phyloP scores from a whole-genome alignment of 2,797 vertebrate species.

The Antrozous pallidus region DNA sequence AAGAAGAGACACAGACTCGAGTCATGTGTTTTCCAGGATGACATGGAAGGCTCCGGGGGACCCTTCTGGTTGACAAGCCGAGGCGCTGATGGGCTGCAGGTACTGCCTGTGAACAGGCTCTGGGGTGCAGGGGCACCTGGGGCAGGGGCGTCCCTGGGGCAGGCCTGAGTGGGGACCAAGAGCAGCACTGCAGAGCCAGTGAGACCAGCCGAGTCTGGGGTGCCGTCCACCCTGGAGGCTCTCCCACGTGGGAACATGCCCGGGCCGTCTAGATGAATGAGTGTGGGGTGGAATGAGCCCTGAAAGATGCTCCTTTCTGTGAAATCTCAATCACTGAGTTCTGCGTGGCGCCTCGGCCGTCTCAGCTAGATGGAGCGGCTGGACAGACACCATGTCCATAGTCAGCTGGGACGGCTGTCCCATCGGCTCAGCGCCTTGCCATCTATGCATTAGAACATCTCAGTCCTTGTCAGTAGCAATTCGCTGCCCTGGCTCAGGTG shows the following conservation, averaged over 20 bases:
- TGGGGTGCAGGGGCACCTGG: not conserved
- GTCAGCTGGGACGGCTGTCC: too few relatives aligned
- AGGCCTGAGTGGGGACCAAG: accelerated
- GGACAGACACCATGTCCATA: not conserved
- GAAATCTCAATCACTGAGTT: accelerated
- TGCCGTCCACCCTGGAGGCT: accelerated
- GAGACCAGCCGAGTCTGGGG: not conserved
- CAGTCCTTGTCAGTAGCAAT: not conserved
- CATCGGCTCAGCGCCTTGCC: accelerated
- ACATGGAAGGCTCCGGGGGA: conserved; percentile 92
- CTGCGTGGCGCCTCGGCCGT: not conserved
- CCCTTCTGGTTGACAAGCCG: conserved; percentile 72
- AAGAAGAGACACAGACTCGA: accelerated
- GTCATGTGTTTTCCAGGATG: conserved; percentile 83
- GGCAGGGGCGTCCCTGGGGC: accelerated
- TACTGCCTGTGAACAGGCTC: conserved; percentile 47
- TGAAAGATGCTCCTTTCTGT: accelerated
- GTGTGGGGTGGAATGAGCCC: accelerated
- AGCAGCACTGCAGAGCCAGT: accelerated
- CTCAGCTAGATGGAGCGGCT: accelerated
- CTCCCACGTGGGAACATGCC: accelerated
- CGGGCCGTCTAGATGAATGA: accelerated
- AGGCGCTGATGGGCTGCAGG: conserved; percentile 87
- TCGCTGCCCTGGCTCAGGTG: not conserved
- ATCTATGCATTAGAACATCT: not conserved